Conservation (phyloP, 2,797 vertebrate species). For the Ptychobarbus kaznakovi region DNA sequence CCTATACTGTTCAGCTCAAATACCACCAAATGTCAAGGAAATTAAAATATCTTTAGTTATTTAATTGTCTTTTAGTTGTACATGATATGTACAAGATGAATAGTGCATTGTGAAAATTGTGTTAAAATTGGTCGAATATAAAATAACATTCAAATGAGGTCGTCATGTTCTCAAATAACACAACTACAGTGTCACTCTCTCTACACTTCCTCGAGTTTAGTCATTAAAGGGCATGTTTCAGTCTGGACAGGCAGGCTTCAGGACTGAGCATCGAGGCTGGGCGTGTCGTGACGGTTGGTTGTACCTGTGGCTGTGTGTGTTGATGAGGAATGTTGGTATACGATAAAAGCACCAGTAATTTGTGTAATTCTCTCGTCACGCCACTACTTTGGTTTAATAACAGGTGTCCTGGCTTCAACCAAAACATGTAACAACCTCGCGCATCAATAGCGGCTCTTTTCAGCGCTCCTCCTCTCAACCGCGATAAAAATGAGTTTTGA, state of each 20-base stretch:
- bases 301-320: conserved; percentile 5
- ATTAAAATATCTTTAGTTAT: too few species aligned
- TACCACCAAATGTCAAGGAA: background rate
- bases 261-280: conserved; percentile 54
- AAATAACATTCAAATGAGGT: background rate
- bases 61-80: background rate
- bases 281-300: conserved; percentile 62
- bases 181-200: background rate
- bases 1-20: background rate
- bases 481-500: background rate
- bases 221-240: conserved; percentile 17
- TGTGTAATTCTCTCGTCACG: conserved; percentile 69
- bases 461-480: conserved; percentile 50
- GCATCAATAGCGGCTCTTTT: conserved; percentile 59
- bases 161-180: background rate
- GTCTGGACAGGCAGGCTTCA: conserved; percentile 60
- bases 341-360: conserved; percentile 72
- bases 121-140: background rate
- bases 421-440: conserved; percentile 61
- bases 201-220: background rate
- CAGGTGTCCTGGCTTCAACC: conserved; percentile 47
- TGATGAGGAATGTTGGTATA: conserved; percentile 73
- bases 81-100: too few species aligned
- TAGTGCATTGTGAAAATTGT: background rate
- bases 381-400: conserved; percentile 69